Percentiles rank a stretch among this genome's conserved stretches.
phyloP scores from a whole-genome alignment of 2,113 vertebrate genomes.

The mouse (Mus musculus) region GRCm39 chr1:82226501-82227000 shows the following conservation, averaged over 20 bases:
- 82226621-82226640: neutral
- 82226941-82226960: neutral
- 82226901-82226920: neutral
- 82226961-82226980: neutral
- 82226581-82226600: neutral
- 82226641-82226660: neutral
- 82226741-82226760: neutral
- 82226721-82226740: neutral
- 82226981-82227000: neutral
- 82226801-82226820: neutral
- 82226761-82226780: neutral
- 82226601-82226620: neutral
- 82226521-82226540: neutral
- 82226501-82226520: neutral
- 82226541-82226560: neutral
- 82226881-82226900: neutral
- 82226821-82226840: neutral
- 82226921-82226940: neutral
- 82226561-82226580: neutral
- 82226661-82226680: neutral
- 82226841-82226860: neutral
- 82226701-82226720: neutral
- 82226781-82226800: neutral
- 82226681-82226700: neutral
- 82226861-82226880: neutral